Percentiles rank a stretch among this genome's conserved stretches.
phyloP scores from a whole-genome alignment of 2,797 vertebrate genomes.

The Macrochelys suwanniensis region DNA sequence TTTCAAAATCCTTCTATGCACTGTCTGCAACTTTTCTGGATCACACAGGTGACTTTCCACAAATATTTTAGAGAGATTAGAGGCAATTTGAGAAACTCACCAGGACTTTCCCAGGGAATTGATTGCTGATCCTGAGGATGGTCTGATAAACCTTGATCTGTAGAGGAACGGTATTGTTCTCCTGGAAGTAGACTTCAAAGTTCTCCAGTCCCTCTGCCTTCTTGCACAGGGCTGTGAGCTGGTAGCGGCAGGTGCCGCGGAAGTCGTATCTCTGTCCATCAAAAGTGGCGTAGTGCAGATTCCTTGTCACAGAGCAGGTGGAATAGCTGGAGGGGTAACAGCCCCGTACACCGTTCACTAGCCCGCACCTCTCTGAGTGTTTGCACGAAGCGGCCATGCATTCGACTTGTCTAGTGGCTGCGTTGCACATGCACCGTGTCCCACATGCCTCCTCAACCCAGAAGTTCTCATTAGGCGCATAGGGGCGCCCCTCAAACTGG shows the following conservation, averaged over 20 bases:
- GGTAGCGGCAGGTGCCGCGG: conserved; percentile 81
- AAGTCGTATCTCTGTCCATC: conserved; percentile 77
- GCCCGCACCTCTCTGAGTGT: conserved; percentile 59
- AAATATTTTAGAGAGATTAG: background rate
- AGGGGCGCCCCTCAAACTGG: conserved; percentile 41
- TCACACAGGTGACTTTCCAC: no score
- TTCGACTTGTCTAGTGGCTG: conserved; percentile 31
- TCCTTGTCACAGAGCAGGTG: conserved; percentile 77
- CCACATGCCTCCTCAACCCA: background rate
- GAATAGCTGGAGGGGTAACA: conserved; percentile 54
- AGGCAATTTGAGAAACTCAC: conserved; percentile 69
- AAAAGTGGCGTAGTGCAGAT: conserved; percentile 82
- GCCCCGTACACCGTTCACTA: conserved; percentile 71
- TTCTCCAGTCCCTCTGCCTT: conserved; percentile 65
- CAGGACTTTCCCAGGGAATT: conserved; percentile 71
- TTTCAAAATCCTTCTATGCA: background rate
- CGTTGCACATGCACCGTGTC: background rate
- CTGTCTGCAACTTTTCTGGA: background rate
- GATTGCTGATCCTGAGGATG: conserved; percentile 77
- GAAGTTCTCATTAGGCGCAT: background rate
- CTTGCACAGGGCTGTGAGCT: background rate
- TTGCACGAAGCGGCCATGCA: conserved; percentile 71
- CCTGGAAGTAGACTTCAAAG: conserved; percentile 81
- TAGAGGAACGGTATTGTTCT: conserved; percentile 73
- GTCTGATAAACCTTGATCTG: conserved; percentile 74